Evolutionary conservation across 2,113 vertebrate species (phyloP).

Genomic region (Cisticola juncidis): DNA sequence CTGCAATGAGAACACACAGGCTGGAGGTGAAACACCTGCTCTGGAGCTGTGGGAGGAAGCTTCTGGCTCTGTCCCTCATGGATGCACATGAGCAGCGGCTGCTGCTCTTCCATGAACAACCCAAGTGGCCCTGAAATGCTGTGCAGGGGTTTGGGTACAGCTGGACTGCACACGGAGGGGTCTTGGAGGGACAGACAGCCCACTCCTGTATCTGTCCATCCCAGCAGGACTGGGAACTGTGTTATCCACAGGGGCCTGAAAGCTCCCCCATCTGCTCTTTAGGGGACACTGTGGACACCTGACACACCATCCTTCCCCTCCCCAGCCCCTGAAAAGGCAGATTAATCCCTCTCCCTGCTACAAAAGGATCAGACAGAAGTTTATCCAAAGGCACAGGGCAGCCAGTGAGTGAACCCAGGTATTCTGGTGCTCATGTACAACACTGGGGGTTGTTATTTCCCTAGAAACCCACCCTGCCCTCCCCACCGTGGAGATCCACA

Average conservation of each 20-base stretch:
- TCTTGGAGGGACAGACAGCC: neutral
- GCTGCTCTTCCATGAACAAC: neutral
- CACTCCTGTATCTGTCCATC: neutral
- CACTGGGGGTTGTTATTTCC: neutral
- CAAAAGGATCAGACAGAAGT: neutral
- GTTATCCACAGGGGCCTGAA: neutral
- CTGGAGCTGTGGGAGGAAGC: neutral
- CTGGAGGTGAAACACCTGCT: neutral
- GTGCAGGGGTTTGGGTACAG: neutral
- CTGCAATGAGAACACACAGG: conserved; percentile 34
- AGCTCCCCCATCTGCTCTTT: neutral
- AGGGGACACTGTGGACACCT: neutral
- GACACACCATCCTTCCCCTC: neutral
- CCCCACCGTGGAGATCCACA: neutral
- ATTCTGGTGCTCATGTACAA: neutral
- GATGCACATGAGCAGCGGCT: neutral
- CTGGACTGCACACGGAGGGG: accelerated
- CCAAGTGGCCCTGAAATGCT: neutral
- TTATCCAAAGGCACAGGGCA: neutral
- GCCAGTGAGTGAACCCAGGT: neutral
- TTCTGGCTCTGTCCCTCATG: neutral
- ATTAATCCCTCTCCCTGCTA: neutral
- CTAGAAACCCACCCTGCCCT: neutral
- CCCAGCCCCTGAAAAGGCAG: neutral
- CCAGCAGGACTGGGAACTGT: neutral